A percentile compares a stretch with the other conserved stretches of the same genome.
phyloP scores from a whole-genome alignment of 30 jellyfish, hydroid and myxozoan species.

The Turritopsis dohrnii region DNA sequence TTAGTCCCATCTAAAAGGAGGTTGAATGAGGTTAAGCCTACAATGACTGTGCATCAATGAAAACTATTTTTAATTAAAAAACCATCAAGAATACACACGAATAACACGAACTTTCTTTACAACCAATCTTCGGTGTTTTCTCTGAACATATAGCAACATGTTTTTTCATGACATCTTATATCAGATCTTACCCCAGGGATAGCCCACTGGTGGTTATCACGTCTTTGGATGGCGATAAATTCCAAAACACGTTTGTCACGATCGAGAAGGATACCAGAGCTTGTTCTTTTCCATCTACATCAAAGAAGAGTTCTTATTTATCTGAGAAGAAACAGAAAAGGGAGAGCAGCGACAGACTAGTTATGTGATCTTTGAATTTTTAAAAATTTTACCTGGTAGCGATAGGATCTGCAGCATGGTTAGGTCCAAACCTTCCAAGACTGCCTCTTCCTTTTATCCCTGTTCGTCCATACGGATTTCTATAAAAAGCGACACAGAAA shows the following conservation, averaged over 20 bases:
- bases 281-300: slow-evolving; percentile 80
- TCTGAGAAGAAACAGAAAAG: background rate
- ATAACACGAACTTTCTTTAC: background rate
- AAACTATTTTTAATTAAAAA: too few species aligned
- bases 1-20: too few species aligned
- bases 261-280: slow-evolving; percentile 82
- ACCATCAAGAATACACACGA: too few species aligned
- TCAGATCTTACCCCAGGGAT: slow-evolving; percentile 72
- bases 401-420: slow-evolving; percentile 96
- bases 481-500: background rate
- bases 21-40: too few species aligned
- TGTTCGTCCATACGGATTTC: slow-evolving; percentile 94
- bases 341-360: background rate
- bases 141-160: too few species aligned
- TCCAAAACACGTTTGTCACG: slow-evolving; percentile 82
- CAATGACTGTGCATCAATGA: too few species aligned
- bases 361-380: too few species aligned
- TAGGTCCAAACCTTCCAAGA: slow-evolving; percentile 95
- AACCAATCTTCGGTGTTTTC: background rate
- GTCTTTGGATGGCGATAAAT: slow-evolving; percentile 87
- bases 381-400: slow-evolving; percentile 76
- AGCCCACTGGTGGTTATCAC: slow-evolving; percentile 96
- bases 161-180: too few species aligned
- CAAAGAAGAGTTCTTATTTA: background rate
- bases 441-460: slow-evolving; percentile 88